Base-by-base conservation (phyloP, 2,888 invertebrate species). In the Sturmia bella region DNA sequence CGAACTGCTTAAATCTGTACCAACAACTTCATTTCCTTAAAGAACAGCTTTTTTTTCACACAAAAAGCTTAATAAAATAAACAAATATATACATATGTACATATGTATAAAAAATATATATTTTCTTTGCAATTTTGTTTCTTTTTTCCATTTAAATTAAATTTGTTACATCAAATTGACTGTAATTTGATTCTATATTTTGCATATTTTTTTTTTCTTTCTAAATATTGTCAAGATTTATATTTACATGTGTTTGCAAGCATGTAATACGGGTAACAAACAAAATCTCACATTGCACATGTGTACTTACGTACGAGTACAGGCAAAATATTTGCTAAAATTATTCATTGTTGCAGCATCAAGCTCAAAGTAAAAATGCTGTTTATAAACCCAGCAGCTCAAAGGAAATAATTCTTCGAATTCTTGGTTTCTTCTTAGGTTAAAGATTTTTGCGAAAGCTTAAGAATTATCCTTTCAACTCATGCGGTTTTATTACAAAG, bases 111-210 rank as follows among this genome's bases (percentile, higher is more conserved):
- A 43, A 54, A 64, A 45, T 73, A 11, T 54, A 19, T 5, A 63
- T 54, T 63, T 73, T 54, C 27, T 73, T 56, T 56, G 32, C 54
- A 13, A 56, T n/a, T n/a, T 54, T 37, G 52, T 3, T 15, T 63
- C 54, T 5, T 4, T 17, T 9, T 64, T 19, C 54, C 41, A 13
- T 64, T 21, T 17, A 64, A 56, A 63, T 69, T 69, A 7, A 63
- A 69, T 76, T 76, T 76, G 45, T 69, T 56, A 24, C 39, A 17
- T 45, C 61, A 69, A 61, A 76, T 76, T 69, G 54, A 69, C 69
- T 76, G 54, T 63, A 61, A 69, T 69, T 63, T 69, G 69, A 56
- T 70, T 32, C 9, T 9, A 32, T 32, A 32, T 32, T 32, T 70
- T 77, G 39, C 76, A 69, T 69, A 48, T 50, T 45, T 61, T 54